phyloP scores from a whole-genome alignment of 1,140 invertebrate species.

The Heliconius congener region DNA sequence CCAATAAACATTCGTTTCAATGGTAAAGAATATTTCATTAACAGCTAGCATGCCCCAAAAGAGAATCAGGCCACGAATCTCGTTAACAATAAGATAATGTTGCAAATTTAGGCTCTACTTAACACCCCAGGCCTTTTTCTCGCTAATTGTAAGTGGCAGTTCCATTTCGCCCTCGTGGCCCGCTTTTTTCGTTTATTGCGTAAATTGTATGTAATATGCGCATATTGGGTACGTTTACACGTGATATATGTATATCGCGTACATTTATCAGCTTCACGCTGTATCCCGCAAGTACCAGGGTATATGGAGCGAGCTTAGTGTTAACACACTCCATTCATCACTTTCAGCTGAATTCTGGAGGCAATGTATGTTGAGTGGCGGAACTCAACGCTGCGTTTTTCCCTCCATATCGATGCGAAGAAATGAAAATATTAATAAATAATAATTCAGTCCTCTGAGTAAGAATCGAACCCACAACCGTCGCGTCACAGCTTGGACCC shows the following conservation, averaged over 20 bases:
- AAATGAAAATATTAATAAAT: too few relatives aligned
- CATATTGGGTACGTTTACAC: background rate
- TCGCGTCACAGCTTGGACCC: too few relatives aligned
- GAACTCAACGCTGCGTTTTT: too few relatives aligned
- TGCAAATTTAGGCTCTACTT: conserved; percentile 62
- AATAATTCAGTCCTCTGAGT: too few relatives aligned
- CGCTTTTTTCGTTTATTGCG: conserved; percentile 24
- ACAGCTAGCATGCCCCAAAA: conserved; percentile 60
- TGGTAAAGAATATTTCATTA: conserved; percentile 66
- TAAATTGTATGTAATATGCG: background rate
- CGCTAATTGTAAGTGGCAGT: conserved; percentile 52
- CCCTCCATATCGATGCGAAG: too few relatives aligned
- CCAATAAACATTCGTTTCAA: conserved; percentile 56
- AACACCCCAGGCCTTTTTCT: conserved; percentile 57
- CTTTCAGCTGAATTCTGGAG: too few relatives aligned
- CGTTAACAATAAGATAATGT: conserved; percentile 54
- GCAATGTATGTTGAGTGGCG: too few relatives aligned
- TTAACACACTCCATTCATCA: too few relatives aligned
- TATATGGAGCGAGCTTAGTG: too few relatives aligned
- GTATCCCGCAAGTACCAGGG: too few relatives aligned
- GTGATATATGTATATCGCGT: background rate
- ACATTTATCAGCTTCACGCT: too few relatives aligned
- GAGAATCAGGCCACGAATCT: conserved; percentile 56
- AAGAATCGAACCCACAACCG: too few relatives aligned
- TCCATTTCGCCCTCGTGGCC: conserved; percentile 37